phyloP scores from a whole-genome alignment of 2,113 vertebrate genomes.

The Brienomyrus longianalis region DNA sequence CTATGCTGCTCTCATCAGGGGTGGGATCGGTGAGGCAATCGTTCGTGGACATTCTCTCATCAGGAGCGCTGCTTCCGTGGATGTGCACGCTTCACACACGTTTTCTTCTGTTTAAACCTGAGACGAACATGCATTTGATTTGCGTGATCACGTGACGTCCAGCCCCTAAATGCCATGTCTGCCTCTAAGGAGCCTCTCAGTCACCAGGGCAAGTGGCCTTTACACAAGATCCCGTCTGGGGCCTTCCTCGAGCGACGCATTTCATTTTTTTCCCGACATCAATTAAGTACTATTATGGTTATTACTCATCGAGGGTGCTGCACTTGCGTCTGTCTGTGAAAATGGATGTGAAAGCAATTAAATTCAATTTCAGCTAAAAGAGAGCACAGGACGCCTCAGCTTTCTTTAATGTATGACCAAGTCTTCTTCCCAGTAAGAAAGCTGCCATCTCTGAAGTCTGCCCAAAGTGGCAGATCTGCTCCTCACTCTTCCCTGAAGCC shows the following conservation, averaged over 20 bases:
- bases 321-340: slow-evolving; percentile 52
- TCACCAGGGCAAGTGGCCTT: not conserved
- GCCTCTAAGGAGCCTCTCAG: not conserved
- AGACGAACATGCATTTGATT: not conserved
- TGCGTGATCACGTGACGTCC: not conserved
- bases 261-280: slow-evolving; percentile 4
- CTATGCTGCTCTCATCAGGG: not conserved
- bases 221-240: not conserved
- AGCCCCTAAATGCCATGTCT: not conserved
- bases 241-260: not conserved
- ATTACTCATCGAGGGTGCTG: slow-evolving; percentile 48
- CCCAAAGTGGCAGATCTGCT: slow-evolving; percentile 15
- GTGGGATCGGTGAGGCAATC: not conserved
- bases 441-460: not conserved
- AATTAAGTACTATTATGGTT: slow-evolving; percentile 45
- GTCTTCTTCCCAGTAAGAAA: slow-evolving; percentile 15
- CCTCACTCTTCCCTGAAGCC: not conserved
- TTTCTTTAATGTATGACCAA: slow-evolving; percentile 22
- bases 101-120: not conserved
- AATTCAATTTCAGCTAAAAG: slow-evolving; percentile 50
- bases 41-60: not conserved
- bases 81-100: not conserved
- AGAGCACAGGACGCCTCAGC: not conserved
- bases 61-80: not conserved
- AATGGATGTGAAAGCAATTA: slow-evolving; percentile 35